Evolutionary conservation across 1,140 invertebrate species (phyloP).

Genomic region (Tribolium madens): DNA sequence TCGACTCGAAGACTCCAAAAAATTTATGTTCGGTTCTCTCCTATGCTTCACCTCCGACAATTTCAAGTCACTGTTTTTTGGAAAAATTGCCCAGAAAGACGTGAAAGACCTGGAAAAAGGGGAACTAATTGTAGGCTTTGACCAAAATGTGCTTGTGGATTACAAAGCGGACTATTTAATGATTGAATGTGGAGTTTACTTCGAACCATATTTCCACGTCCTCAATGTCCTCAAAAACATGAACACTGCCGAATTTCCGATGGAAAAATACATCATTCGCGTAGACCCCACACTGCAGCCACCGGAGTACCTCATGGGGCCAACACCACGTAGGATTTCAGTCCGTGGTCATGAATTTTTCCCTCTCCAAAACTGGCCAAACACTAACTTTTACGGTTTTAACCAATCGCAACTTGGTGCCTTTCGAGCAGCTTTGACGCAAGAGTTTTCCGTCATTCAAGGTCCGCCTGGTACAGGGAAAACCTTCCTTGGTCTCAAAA

Average conservation of each 20-base stretch:
- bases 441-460: conserved; percentile 82
- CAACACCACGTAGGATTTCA: neutral
- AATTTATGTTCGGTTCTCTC: conserved; percentile 79
- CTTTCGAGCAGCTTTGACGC: conserved; percentile 70
- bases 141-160: conserved; percentile 61
- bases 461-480: conserved; percentile 86
- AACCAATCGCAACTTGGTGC: conserved; percentile 73
- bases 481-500: conserved; percentile 78
- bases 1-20: conserved; percentile 66
- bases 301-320: conserved; percentile 53
- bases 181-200: conserved; percentile 78
- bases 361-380: neutral
- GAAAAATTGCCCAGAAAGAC: conserved; percentile 74
- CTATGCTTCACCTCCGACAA: conserved; percentile 77
- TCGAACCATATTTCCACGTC: conserved; percentile 76
- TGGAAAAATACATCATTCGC: conserved; percentile 71
- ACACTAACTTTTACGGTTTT: conserved; percentile 58
- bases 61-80: conserved; percentile 77
- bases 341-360: neutral
- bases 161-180: conserved; percentile 69
- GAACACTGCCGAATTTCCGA: conserved; percentile 69
- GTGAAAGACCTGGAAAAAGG: conserved; percentile 66
- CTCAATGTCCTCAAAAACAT: conserved; percentile 72
- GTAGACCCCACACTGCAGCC: conserved; percentile 55
- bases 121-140: conserved; percentile 67